These are phyloP conservation scores for Rhodinocichla rosea DNA, from an alignment of 2,113 vertebrate species.

Conservation along the genomic window DNA sequence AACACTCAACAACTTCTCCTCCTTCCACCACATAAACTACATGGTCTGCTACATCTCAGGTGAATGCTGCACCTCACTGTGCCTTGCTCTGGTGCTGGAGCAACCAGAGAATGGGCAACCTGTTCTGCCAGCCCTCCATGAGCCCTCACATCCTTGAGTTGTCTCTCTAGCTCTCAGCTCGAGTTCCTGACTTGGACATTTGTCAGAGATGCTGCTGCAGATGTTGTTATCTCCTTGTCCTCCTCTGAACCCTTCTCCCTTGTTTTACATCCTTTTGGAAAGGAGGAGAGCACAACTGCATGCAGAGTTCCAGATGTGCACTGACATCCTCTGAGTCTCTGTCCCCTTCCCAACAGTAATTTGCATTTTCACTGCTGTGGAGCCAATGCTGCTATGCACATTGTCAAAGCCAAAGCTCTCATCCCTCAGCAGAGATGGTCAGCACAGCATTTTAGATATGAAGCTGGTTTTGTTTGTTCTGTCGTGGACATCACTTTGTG, in stretches of 20 bases:
- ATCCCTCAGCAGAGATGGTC: not conserved
- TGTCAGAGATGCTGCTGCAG: not conserved
- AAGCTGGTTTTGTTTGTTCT: not conserved
- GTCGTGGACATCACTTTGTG: not conserved
- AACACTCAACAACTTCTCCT: not conserved
- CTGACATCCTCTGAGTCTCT: not conserved
- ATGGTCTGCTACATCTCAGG: not conserved
- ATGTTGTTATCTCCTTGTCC: not conserved
- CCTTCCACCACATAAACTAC: not conserved
- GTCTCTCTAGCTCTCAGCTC: not conserved
- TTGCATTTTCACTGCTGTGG: not conserved
- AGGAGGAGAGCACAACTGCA: not conserved
- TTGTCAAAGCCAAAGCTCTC: not conserved
- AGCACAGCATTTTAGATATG: not conserved
- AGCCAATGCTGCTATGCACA: not conserved
- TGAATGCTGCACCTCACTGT: not conserved
- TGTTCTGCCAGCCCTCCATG: not conserved
- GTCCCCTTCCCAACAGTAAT: not conserved
- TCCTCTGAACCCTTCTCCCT: not conserved
- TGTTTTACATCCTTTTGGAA: not conserved
- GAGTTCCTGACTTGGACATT: not conserved
- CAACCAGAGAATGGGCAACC: not conserved
- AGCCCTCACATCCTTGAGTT: not conserved
- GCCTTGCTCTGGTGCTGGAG: not conserved
- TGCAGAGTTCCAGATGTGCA: not conserved